Evolutionary conservation across 2,888 invertebrate species (phyloP).

Genomic region (Apodemia mormo): DNA sequence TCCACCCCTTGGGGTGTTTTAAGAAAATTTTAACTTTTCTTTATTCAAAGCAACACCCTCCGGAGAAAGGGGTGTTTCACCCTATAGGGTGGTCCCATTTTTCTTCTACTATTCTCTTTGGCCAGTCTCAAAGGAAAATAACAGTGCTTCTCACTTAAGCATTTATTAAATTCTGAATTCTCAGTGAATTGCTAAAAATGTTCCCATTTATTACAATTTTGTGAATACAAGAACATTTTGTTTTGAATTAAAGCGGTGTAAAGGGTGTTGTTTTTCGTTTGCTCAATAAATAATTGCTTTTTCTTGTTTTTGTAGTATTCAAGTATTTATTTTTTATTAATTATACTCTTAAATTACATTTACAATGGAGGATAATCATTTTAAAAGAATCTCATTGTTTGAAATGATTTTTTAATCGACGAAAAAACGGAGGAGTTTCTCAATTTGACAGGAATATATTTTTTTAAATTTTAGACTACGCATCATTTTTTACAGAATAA

Average conservation of each 20-base stretch:
- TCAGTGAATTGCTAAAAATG: slow-evolving; percentile 68
- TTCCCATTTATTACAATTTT: slow-evolving; percentile 44
- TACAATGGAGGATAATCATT: too few relatives aligned
- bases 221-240: slow-evolving; percentile 33
- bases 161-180: slow-evolving; percentile 81
- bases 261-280: slow-evolving; percentile 30
- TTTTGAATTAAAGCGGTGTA: slow-evolving; percentile 29
- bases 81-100: slow-evolving; percentile 53
- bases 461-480: too few relatives aligned
- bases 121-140: slow-evolving; percentile 75
- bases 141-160: slow-evolving; percentile 65
- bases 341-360: too few relatives aligned
- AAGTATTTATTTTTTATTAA: neutral
- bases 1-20: slow-evolving; percentile 61
- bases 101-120: slow-evolving; percentile 78
- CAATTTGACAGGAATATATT: too few relatives aligned
- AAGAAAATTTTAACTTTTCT: slow-evolving; percentile 82
- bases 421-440: too few relatives aligned
- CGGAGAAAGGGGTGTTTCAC: slow-evolving; percentile 38
- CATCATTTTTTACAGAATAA: too few relatives aligned
- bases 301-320: neutral
- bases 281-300: slow-evolving; percentile 1
- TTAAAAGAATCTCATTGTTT: too few relatives aligned
- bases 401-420: too few relatives aligned
- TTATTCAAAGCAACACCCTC: slow-evolving; percentile 66